These are phyloP conservation scores for Drosophila bunnanda DNA, from an alignment of 2,888 invertebrate genomes.

Conservation along the genomic window DNA sequence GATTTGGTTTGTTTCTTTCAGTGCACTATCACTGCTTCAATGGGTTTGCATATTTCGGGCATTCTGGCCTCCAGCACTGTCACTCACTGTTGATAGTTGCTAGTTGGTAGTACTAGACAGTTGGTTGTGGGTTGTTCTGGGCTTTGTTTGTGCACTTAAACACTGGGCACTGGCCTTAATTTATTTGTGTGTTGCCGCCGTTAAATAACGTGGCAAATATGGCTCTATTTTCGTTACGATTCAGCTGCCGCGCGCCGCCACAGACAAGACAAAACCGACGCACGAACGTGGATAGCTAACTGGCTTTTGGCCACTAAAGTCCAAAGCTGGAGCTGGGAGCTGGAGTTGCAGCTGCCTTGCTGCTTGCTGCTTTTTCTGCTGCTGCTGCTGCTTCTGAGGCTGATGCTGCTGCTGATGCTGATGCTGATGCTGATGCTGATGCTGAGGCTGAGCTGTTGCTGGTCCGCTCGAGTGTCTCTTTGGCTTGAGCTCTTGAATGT, in stretches of 20 bases:
- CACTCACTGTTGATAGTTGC: constrained; percentile 47
- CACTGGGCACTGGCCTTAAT: constrained; percentile 64
- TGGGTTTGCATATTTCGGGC: constrained; percentile 60
- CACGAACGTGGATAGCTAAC: constrained; percentile 76
- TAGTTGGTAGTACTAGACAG: constrained; percentile 1
- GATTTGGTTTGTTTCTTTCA: constrained; percentile 50
- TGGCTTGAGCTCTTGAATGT: constrained; percentile 85
- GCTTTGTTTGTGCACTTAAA: constrained; percentile 73
- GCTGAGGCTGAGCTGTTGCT: constrained; percentile 57
- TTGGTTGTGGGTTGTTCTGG: constrained; percentile 23
- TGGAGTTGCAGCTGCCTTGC: constrained; percentile 52
- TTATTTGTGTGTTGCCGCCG: constrained; percentile 72
- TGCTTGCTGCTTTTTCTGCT: constrained; percentile 11
- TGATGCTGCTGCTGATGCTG: constrained; percentile 10
- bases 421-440: constrained; percentile 33
- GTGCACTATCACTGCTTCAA: constrained; percentile 72
- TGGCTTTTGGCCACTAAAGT: constrained; percentile 74
- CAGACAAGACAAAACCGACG: constrained; percentile 66
- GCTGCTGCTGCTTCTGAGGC: constrained; percentile 7
- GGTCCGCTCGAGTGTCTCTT: constrained; percentile 85
- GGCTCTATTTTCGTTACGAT: constrained; percentile 58
- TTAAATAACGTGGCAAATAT: constrained; percentile 77
- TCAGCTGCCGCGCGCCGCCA: constrained; percentile 68
- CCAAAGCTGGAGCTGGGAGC: constrained; percentile 64
- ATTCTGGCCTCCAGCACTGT: constrained; percentile 60